Evolutionary conservation across 2,888 invertebrate genomes (phyloP).

Genomic region (Ormyrus thymus): DNA sequence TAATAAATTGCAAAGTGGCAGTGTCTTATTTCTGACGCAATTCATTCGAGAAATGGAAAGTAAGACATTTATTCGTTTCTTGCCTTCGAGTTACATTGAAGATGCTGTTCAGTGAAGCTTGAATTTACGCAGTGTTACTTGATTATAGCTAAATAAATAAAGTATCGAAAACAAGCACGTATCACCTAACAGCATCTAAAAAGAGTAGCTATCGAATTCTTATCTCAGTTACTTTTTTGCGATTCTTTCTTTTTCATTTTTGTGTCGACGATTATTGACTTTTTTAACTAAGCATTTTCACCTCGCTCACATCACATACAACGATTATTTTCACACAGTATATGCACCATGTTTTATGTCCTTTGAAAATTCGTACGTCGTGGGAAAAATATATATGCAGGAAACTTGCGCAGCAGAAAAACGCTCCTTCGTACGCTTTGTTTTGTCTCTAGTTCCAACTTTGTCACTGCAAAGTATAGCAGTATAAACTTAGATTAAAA

Average conservation of each 20-base stretch:
- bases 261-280: constrained; percentile 53
- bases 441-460: not conserved
- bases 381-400: constrained; percentile 38
- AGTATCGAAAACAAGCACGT: constrained; percentile 10
- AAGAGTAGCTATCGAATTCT: constrained; percentile 6
- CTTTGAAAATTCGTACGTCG: constrained; percentile 21
- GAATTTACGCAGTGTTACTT: constrained; percentile 5
- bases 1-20: constrained; percentile 51
- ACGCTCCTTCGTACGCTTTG: constrained; percentile 6
- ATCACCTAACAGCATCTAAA: constrained; percentile 34
- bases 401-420: constrained; percentile 36
- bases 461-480: constrained; percentile 1
- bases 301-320: constrained; percentile 38
- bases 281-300: constrained; percentile 58
- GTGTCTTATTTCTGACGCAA: constrained; percentile 37
- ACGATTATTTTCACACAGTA: constrained; percentile 6
- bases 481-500: constrained; percentile 16
- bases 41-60: constrained; percentile 29
- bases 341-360: constrained; percentile 17
- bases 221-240: constrained; percentile 9
- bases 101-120: constrained; percentile 30
- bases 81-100: constrained; percentile 3
- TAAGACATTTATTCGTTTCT: constrained; percentile 18
- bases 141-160: constrained; percentile 41
- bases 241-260: constrained; percentile 45